Conservation (phyloP, 2,888 invertebrate genomes). For the Amphipyra tragopoginis region DNA sequence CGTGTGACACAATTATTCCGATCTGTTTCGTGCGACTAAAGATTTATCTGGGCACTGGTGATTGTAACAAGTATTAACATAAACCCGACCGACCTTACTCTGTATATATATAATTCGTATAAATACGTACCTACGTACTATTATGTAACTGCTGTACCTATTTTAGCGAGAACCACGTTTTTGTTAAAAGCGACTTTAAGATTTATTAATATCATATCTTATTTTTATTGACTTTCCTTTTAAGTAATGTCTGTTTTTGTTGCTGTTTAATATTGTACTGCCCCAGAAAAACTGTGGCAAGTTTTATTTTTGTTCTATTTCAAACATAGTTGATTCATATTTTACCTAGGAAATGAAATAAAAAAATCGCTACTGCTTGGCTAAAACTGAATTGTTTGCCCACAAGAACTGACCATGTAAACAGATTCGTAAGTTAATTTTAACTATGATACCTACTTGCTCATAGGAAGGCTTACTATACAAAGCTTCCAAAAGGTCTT, state of each 20-base stretch:
- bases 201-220: constrained; percentile 14
- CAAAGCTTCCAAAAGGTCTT: too few relatives aligned
- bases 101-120: constrained; percentile 17
- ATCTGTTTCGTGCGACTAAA: constrained; percentile 66
- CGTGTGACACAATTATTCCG: constrained; percentile 64
- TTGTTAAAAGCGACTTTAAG: constrained; percentile 26
- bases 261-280: constrained; percentile 4
- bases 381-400: too few relatives aligned
- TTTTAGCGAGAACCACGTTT: constrained; percentile 32
- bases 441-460: too few relatives aligned
- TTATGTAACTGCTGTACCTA: constrained; percentile 41
- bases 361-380: too few relatives aligned
- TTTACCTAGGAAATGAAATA: too few relatives aligned
- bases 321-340: too few relatives aligned
- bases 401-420: too few relatives aligned
- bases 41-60: constrained; percentile 68
- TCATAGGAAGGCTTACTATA: too few relatives aligned
- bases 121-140: neutral
- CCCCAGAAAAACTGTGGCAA: constrained; percentile 16
- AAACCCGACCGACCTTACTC: constrained; percentile 71
- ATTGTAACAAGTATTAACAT: constrained; percentile 67
- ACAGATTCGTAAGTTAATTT: too few relatives aligned
- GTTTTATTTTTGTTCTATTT: neutral
- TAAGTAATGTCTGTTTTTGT: constrained; percentile 17
- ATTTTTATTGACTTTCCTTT: constrained; percentile 34